Conservation (phyloP, 2,797 vertebrate genomes). For the Gymnodraco acuticeps region DNA sequence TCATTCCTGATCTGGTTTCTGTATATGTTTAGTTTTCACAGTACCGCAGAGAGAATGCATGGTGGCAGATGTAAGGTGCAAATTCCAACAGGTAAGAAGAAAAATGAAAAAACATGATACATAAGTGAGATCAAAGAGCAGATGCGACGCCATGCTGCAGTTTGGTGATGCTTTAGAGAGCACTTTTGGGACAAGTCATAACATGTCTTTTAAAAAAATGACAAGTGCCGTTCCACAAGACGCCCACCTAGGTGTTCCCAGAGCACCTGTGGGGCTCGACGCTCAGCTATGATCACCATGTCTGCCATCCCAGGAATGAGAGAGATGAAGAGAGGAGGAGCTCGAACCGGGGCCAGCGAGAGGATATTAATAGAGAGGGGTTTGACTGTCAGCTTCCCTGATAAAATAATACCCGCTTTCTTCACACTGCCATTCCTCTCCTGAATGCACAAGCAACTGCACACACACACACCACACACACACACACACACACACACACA, state of each 20-base stretch:
- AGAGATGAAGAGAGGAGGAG: constrained; percentile 40
- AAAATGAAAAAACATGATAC: constrained; percentile 8
- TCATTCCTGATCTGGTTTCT: constrained; percentile 31
- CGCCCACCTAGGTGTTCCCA: constrained; percentile 63
- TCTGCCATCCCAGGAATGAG: constrained; percentile 75
- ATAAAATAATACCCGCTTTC: constrained; percentile 57
- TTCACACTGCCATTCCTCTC: constrained; percentile 40
- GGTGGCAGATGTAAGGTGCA: not conserved
- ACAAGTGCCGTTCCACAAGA: constrained; percentile 28
- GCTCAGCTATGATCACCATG: constrained; percentile 73
- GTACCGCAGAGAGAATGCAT: constrained; percentile 16
- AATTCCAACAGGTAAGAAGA: constrained; percentile 16
- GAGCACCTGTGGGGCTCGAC: constrained; percentile 36
- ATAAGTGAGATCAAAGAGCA: constrained; percentile 3
- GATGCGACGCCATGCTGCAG: not conserved
- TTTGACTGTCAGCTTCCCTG: constrained; percentile 49
- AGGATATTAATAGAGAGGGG: constrained; percentile 71
- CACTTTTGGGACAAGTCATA: constrained; percentile 42
- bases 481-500: not conserved
- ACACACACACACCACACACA: not conserved
- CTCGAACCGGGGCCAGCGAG: constrained; percentile 41
- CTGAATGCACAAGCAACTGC: constrained; percentile 18
- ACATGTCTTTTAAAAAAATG: constrained; percentile 29
- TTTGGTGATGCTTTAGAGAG: constrained; percentile 22
- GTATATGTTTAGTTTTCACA: constrained; percentile 21